Conservation (phyloP, 1,140 invertebrate species). For the Akabosia matsudoensis region DNA sequence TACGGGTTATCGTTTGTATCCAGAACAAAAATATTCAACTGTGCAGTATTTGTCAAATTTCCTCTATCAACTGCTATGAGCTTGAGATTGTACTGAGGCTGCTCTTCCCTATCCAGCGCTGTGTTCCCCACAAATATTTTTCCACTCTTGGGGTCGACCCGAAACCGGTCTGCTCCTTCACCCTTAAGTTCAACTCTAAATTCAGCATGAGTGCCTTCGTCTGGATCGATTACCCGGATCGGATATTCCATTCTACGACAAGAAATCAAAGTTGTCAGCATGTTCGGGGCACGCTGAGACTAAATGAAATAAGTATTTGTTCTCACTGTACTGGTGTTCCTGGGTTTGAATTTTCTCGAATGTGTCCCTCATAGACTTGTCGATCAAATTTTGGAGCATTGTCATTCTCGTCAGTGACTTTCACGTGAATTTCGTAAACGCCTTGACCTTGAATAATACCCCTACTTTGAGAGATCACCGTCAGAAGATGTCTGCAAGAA, state of each 20-base stretch:
- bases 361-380: conserved; percentile 68
- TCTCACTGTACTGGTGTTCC: conserved; percentile 60
- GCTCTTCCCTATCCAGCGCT: conserved; percentile 69
- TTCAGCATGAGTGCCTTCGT: conserved; percentile 72
- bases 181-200: conserved; percentile 70
- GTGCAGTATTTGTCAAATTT: conserved; percentile 67
- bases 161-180: conserved; percentile 71
- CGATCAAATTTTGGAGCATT: conserved; percentile 70
- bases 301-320: not conserved
- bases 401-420: conserved; percentile 85
- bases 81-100: conserved; percentile 64
- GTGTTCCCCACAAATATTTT: conserved; percentile 59
- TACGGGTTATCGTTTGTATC: conserved; percentile 78
- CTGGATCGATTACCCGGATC: conserved; percentile 70
- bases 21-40: conserved; percentile 65
- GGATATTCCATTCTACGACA: conserved; percentile 63
- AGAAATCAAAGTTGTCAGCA: not conserved
- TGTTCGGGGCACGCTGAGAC: not conserved
- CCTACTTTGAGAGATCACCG: conserved; percentile 71
- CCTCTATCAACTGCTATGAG: conserved; percentile 72
- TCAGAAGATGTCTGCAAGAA: conserved; percentile 57
- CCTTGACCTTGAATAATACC: conserved; percentile 64
- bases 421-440: conserved; percentile 71
- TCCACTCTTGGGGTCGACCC: conserved; percentile 66
- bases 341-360: conserved; percentile 71